These are phyloP conservation scores for Caenorhabditis sinica DNA, from an alignment of 2,888 invertebrate species.

Conservation along the genomic window DNA sequence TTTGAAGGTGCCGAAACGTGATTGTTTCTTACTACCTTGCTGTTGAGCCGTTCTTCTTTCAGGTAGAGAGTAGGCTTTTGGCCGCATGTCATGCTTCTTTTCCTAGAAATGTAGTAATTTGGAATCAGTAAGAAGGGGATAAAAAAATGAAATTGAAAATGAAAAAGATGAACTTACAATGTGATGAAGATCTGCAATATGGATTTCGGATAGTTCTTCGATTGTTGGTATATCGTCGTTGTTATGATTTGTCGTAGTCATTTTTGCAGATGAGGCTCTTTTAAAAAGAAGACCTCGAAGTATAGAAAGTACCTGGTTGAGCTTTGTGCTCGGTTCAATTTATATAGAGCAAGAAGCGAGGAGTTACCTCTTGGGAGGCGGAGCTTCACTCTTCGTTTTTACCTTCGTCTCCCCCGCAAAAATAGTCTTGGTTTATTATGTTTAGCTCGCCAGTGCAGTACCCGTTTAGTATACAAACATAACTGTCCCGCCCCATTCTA, in stretches of 20 bases:
- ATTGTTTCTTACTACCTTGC: slow-evolving; percentile 50
- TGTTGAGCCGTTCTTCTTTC: slow-evolving; percentile 46
- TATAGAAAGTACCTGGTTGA: slow-evolving; percentile 40
- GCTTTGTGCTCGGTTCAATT: slow-evolving; percentile 53
- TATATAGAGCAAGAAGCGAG: slow-evolving; percentile 43
- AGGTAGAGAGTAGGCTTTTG: slow-evolving; percentile 60
- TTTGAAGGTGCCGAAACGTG: slow-evolving; percentile 64
- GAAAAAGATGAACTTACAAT: slow-evolving; percentile 36
- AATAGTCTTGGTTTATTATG: slow-evolving; percentile 52
- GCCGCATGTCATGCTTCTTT: slow-evolving; percentile 59
- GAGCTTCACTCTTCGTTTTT: slow-evolving; percentile 37
- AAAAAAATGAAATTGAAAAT: not conserved
- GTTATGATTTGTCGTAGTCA: slow-evolving; percentile 34
- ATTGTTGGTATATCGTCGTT: slow-evolving; percentile 65
- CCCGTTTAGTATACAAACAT: slow-evolving; percentile 53
- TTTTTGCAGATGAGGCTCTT: slow-evolving; percentile 13
- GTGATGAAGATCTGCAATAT: slow-evolving; percentile 55
- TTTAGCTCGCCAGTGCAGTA: slow-evolving; percentile 54
- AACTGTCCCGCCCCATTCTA: slow-evolving; percentile 55
- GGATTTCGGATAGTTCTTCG: slow-evolving; percentile 63
- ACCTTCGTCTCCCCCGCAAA: slow-evolving; percentile 53
- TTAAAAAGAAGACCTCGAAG: slow-evolving; percentile 3
- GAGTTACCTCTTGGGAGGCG: slow-evolving; percentile 30
- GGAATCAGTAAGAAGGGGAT: too few species aligned
- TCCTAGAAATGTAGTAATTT: slow-evolving; percentile 37